These are phyloP conservation scores for Enteromius radiatus DNA, from an alignment of 2,797 vertebrate species.

Conservation along the genomic window DNA sequence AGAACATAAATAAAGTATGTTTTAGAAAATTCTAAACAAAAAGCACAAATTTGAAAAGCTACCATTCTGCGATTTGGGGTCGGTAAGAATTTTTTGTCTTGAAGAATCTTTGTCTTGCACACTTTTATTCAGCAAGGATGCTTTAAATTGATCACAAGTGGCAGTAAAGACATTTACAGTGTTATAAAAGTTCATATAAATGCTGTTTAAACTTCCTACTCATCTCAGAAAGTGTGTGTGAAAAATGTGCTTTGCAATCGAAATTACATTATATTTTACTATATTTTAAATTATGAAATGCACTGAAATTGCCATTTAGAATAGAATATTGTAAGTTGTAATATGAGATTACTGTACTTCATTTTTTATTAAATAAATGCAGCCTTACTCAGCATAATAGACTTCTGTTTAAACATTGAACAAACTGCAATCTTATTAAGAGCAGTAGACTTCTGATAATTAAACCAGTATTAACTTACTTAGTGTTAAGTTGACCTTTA, in stretches of 20 bases:
- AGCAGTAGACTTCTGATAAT: not conserved
- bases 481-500: not conserved
- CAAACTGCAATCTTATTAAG: not conserved
- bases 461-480: not conserved
- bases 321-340: not conserved
- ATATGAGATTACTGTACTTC: not conserved
- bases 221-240: too few relatives aligned
- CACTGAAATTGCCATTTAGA: not conserved
- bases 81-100: too few relatives aligned
- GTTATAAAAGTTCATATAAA: not conserved
- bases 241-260: not conserved
- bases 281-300: not conserved
- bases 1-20: not conserved
- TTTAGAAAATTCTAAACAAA: not conserved
- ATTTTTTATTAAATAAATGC: slow-evolving; percentile 2
- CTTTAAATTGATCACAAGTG: not conserved
- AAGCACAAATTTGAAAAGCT: not conserved
- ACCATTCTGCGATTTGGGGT: not conserved
- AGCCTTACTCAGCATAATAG: not conserved
- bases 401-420: too few relatives aligned
- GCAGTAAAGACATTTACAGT: not conserved
- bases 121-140: not conserved
- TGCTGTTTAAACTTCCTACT: not conserved
- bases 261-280: not conserved
- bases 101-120: not conserved